Evolutionary conservation across 2,797 vertebrate genomes (phyloP).

Genomic region (Toxotes lorentzi): DNA sequence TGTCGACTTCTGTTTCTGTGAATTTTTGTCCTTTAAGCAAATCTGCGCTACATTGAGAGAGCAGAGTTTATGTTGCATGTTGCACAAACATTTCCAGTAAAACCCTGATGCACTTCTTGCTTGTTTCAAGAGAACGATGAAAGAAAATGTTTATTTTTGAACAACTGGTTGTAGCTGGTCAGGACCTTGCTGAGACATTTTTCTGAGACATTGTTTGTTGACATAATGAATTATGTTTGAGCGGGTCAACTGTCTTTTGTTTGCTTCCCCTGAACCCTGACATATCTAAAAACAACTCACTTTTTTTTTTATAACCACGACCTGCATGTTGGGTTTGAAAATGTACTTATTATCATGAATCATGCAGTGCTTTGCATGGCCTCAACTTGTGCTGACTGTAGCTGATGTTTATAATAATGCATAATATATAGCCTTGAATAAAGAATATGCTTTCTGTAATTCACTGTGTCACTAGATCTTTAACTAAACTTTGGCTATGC

Average conservation of each 20-base stretch:
- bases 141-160: constrained; percentile 65
- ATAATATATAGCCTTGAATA: constrained; percentile 79
- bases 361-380: constrained; percentile 78
- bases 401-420: constrained; percentile 70
- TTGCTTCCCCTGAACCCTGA: constrained; percentile 47
- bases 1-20: too few species aligned
- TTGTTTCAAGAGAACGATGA: constrained; percentile 56
- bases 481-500: background rate
- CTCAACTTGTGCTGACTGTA: constrained; percentile 58
- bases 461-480: constrained; percentile 48
- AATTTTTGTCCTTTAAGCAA: background rate
- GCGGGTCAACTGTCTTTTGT: constrained; percentile 40
- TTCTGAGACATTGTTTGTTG: constrained; percentile 60
- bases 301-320: constrained; percentile 47
- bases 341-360: constrained; percentile 62
- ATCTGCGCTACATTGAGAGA: constrained; percentile 3
- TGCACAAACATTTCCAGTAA: constrained; percentile 52
- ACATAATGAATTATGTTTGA: constrained; percentile 54
- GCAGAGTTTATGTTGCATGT: constrained; percentile 22
- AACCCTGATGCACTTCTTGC: constrained; percentile 52
- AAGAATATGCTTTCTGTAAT: constrained; percentile 73
- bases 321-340: constrained; percentile 75
- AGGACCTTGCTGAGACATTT: constrained; percentile 35
- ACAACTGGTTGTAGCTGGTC: constrained; percentile 46
- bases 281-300: constrained; percentile 43